Conservation (phyloP, 2,888 invertebrate genomes). For the Acanthoscelides obtectus region DNA sequence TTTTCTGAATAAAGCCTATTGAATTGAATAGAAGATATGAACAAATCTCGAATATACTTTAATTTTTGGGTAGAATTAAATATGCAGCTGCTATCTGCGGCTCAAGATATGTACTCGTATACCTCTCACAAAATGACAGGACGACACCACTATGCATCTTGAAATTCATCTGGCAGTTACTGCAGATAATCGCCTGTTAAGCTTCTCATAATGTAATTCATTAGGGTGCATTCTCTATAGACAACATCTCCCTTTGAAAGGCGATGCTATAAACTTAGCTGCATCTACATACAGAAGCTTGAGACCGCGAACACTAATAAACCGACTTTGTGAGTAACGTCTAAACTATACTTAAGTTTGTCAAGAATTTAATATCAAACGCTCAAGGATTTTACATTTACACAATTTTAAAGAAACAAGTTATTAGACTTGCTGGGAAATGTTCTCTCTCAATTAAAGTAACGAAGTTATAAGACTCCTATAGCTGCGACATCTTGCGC, state of each 20-base stretch:
- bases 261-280: neutral
- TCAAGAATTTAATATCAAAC: neutral
- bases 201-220: no score
- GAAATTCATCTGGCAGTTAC: no score
- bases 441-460: neutral
- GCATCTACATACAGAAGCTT: neutral
- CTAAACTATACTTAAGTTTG: neutral
- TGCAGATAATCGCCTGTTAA: no score
- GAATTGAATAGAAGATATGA: no score
- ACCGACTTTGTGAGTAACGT: neutral
- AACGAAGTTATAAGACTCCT: neutral
- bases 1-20: no score
- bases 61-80: no score
- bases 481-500: neutral
- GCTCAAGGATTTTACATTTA: slow-evolving; percentile 8
- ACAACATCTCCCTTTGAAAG: neutral
- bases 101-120: no score
- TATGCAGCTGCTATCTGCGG: no score
- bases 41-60: no score
- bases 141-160: no score
- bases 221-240: neutral
- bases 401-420: neutral
- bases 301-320: neutral
- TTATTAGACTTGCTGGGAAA: neutral
- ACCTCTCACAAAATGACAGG: no score